Evolutionary conservation across 2,888 invertebrate genomes (phyloP), one percentile per base, ranked within the genome.

Genomic region (Parthenolecanium corni): DNA sequence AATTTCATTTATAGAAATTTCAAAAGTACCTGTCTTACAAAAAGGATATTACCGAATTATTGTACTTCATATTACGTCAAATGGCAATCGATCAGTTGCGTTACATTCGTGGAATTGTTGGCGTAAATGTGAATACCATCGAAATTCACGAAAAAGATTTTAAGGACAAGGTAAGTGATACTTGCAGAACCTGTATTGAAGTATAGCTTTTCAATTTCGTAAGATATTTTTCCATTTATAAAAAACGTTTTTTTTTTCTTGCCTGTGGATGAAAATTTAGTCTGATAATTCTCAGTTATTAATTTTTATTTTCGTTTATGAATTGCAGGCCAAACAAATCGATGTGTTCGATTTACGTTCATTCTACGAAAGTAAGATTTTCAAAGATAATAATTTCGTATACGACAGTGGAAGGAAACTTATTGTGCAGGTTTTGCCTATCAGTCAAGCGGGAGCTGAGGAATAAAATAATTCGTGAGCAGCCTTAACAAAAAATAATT

Each of bases 31-130:
- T 99, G 52, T 79, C 89, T 0, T 97, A 86, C 80, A 91, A 92
- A 72, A 89, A 92, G 71, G 96, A 98, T 74, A 91, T 95, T 78
- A 90, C 93, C 70, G 97, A 98, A 73, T 79, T 98, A 23, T 77
- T 98, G 0, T 89, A 95, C 76, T 98, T 94, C 75, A 86, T 97
- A 68, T 79, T 98, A 58, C 86, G 94, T 21, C 95, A 97, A 71
- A 80, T 98, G 64, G 84, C 91, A 0, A 82, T 90, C 72, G 96
- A 97, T 74, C 92, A 94, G 71, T 76, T 93, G 64, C 82, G 88
- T 0, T 95, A 89, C 73, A 83, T 89, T 77, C 77, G 85, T 67
- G 81, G 83, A 58, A 72, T 82, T 4, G 81, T 81, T 68, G 84
- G 85, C 57, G 76, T 82, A 0, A 74, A 74, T n/a, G 71, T 74